Evolutionary conservation across 2,113 vertebrate species (phyloP).

Genomic region (Smithornis capensis): DNA sequence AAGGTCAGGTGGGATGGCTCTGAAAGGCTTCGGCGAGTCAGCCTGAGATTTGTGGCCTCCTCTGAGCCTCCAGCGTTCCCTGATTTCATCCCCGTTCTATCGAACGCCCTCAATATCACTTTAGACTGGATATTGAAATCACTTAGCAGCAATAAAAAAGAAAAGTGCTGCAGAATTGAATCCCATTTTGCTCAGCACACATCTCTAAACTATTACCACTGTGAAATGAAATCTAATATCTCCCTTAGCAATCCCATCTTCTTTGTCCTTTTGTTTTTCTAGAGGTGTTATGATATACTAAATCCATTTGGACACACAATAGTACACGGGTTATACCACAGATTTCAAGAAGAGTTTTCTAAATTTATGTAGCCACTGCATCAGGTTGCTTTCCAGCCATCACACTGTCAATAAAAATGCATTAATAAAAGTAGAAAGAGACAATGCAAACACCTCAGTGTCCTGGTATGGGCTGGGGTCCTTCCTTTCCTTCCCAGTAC

Average conservation of each 20-base stretch:
- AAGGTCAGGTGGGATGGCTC: slow-evolving; percentile 6
- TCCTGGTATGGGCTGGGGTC: neutral
- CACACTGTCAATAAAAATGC: neutral
- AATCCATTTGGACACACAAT: slow-evolving; percentile 37
- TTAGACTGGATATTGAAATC: slow-evolving; percentile 54
- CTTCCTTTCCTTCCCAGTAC: neutral
- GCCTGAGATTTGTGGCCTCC: neutral
- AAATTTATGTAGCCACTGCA: neutral
- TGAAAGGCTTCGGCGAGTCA: neutral
- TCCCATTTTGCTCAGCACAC: slow-evolving; percentile 36
- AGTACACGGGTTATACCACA: neutral
- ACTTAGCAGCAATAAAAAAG: slow-evolving; percentile 56
- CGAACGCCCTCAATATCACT: slow-evolving; percentile 19
- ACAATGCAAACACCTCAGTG: neutral
- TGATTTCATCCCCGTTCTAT: slow-evolving; percentile 10
- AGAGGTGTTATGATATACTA: neutral
- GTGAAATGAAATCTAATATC: slow-evolving; percentile 61
- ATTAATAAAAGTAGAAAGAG: neutral
- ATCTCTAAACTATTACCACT: slow-evolving; percentile 46
- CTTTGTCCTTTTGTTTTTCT: slow-evolving; percentile 45
- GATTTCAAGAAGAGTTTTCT: neutral
- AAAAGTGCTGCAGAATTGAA: slow-evolving; percentile 37
- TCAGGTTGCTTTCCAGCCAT: neutral
- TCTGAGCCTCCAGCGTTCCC: neutral
- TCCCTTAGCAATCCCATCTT: slow-evolving; percentile 46